Conservation (phyloP, 2,888 invertebrate genomes). For the Hecatera dysodea region DNA sequence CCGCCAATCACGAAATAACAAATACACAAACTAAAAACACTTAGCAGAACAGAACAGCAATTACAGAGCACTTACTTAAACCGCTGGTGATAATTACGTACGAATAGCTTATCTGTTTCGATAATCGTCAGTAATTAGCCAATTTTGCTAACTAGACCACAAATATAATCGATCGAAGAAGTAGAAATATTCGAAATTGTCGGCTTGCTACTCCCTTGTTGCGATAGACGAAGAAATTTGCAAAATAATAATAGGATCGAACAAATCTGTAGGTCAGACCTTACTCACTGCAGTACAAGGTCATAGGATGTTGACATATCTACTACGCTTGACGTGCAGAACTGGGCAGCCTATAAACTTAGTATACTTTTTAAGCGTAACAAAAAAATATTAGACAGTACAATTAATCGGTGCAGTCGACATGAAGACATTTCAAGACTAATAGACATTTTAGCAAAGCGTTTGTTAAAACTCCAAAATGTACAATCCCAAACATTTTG, state of each 20-base stretch:
- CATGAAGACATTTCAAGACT: too few relatives aligned
- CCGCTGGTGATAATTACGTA: conserved; percentile 53
- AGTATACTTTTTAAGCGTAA: neutral
- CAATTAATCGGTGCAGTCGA: too few relatives aligned
- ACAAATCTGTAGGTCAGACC: conserved; percentile 11
- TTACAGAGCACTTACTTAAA: conserved; percentile 43
- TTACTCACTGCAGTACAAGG: conserved; percentile 3
- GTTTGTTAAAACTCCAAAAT: too few relatives aligned
- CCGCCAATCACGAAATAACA: conserved; percentile 47
- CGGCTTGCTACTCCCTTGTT: conserved; percentile 20
- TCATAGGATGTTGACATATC: neutral
- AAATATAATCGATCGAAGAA: conserved; percentile 45
- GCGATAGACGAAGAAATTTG: neutral
- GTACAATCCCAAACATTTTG: too few relatives aligned
- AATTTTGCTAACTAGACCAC: conserved; percentile 68
- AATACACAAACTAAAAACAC: conserved; percentile 38
- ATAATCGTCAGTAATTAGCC: conserved; percentile 60
- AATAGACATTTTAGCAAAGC: too few relatives aligned
- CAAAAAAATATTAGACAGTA: neutral
- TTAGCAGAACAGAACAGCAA: conserved; percentile 47
- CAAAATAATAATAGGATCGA: neutral
- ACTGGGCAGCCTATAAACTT: neutral
- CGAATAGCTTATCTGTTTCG: conserved; percentile 59
- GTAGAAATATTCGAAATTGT: conserved; percentile 43
- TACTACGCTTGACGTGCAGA: neutral